phyloP scores from a whole-genome alignment of 2,888 invertebrate species.

The Actias luna region DNA sequence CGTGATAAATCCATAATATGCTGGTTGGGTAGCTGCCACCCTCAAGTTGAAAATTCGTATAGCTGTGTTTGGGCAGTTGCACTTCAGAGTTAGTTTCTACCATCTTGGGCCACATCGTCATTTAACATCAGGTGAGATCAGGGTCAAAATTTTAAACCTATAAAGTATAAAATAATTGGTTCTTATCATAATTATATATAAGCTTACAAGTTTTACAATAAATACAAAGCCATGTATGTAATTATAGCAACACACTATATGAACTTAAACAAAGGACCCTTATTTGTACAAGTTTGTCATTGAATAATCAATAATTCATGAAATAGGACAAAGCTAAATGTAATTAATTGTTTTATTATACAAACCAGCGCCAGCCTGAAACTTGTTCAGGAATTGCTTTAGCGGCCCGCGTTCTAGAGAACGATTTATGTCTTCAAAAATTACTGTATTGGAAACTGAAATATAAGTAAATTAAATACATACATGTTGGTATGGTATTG shows the following conservation, averaged over 20 bases:
- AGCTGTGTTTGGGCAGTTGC: too few species aligned
- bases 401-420: not conserved
- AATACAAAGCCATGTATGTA: not conserved
- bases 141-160: too few species aligned
- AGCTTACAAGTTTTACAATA: not conserved
- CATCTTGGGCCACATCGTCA: too few species aligned
- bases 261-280: not conserved
- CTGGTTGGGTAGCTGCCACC: too few species aligned
- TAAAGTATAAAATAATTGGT: too few species aligned
- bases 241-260: not conserved
- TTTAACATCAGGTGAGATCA: too few species aligned
- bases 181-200: not conserved
- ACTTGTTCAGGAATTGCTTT: conserved; percentile 11
- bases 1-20: too few species aligned
- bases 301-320: conserved; percentile 46
- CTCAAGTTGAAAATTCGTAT: too few species aligned
- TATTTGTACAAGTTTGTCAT: conserved; percentile 16
- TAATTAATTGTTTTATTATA: conserved; percentile 53
- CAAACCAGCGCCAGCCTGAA: conserved; percentile 21
- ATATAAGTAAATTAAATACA: not conserved
- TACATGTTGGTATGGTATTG: not conserved
- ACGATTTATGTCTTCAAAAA: conserved; percentile 22
- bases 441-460: conserved; percentile 16
- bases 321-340: conserved; percentile 37
- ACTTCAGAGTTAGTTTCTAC: too few species aligned